These are phyloP conservation scores for Eudyptes chrysolophus DNA, from an alignment of 2,113 vertebrate genomes.

Conservation along the genomic window DNA sequence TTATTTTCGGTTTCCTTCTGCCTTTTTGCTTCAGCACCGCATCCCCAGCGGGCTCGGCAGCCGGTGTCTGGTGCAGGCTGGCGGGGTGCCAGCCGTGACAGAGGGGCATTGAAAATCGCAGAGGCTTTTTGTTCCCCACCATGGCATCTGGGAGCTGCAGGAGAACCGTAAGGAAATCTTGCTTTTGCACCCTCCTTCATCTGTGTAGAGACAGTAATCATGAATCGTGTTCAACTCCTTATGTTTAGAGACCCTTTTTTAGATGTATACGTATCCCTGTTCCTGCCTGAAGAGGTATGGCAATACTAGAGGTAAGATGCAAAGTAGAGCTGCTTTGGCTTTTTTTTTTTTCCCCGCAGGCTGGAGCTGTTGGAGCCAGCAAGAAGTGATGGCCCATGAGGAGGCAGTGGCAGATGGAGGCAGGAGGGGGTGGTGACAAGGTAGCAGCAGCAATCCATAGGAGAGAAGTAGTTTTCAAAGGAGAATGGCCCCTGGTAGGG, in stretches of 20 bases:
- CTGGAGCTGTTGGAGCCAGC: not conserved
- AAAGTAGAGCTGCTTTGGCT: not conserved
- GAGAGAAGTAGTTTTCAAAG: not conserved
- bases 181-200: not conserved
- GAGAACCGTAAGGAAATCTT: not conserved
- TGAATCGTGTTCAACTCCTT: fast-evolving
- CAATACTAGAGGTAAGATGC: not conserved
- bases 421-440: not conserved
- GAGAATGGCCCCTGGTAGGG: not conserved
- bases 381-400: not conserved
- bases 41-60: not conserved
- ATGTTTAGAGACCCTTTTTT: not conserved
- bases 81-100: not conserved
- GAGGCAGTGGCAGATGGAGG: not conserved
- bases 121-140: not conserved
- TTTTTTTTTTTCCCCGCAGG: not conserved
- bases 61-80: not conserved
- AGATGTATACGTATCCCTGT: fast-evolving
- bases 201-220: not conserved
- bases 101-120: not conserved
- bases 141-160: not conserved
- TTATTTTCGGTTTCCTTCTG: not conserved
- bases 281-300: not conserved
- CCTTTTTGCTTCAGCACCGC: not conserved
- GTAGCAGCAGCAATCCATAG: not conserved